phyloP scores from a whole-genome alignment of 2,888 invertebrate genomes.

The Chymomyza procnemis region DNA sequence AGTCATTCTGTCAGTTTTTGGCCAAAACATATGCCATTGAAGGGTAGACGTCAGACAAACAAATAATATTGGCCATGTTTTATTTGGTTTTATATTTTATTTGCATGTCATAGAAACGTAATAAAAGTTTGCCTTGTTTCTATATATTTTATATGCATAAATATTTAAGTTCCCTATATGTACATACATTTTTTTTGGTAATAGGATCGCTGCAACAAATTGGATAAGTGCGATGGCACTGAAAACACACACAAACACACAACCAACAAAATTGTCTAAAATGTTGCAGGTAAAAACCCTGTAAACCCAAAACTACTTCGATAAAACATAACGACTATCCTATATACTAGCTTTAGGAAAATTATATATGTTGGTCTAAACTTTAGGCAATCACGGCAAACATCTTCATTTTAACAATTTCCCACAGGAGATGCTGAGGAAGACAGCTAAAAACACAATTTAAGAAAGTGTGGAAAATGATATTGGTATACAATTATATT shows the following conservation, averaged over 20 bases:
- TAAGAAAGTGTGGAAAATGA: too few species aligned
- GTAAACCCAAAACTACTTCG: conserved; percentile 9
- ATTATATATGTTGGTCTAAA: too few species aligned
- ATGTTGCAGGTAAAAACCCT: conserved; percentile 14
- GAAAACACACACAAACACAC: too few species aligned
- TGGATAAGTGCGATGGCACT: background rate
- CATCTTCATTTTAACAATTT: too few species aligned
- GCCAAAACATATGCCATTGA: background rate
- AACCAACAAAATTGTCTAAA: background rate
- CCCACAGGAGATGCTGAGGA: too few species aligned
- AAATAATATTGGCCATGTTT: background rate
- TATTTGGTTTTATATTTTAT: background rate
- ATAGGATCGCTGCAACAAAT: conserved; percentile 18
- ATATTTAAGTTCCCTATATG: conserved; percentile 11
- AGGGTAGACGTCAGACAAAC: background rate
- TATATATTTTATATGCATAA: background rate
- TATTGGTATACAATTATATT: too few species aligned
- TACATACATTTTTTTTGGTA: too few species aligned
- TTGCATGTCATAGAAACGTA: conserved; percentile 39
- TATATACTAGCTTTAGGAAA: too few species aligned
- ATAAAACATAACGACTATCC: too few species aligned
- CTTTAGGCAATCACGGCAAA: too few species aligned
- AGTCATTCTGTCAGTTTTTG: background rate
- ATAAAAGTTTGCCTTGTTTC: conserved; percentile 33
- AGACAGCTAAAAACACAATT: too few species aligned